These are phyloP conservation scores for Dorcus parallelipipedus DNA, from an alignment of 2,888 invertebrate species.

Conservation along the genomic window DNA sequence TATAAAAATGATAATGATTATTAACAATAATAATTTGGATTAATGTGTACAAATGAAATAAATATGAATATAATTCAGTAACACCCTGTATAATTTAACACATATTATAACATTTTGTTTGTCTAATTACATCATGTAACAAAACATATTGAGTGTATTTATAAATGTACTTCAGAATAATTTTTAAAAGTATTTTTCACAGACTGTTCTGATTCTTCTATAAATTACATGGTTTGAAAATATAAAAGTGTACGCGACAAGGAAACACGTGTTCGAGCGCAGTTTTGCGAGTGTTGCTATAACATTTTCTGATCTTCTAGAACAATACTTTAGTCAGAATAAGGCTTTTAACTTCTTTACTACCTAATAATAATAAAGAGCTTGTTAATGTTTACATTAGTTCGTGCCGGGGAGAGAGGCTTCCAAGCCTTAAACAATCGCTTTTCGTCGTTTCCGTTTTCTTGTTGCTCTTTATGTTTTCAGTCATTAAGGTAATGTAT, in stretches of 20 bases:
- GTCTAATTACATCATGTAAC: too few species aligned
- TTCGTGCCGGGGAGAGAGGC: not conserved
- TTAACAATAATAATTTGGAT: too few species aligned
- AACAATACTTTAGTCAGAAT: conserved; percentile 13
- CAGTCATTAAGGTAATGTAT: not conserved
- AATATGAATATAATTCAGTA: too few species aligned
- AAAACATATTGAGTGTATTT: too few species aligned
- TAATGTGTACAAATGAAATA: too few species aligned
- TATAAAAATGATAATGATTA: too few species aligned
- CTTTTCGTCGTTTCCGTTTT: not conserved
- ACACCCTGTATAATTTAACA: too few species aligned
- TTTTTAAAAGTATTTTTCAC: too few species aligned
- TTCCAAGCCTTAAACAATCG: not conserved
- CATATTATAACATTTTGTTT: not conserved
- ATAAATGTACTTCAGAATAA: too few species aligned
- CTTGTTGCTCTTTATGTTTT: not conserved
- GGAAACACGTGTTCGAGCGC: conserved; percentile 14
- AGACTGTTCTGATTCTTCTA: conserved; percentile 14
- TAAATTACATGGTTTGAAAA: conserved; percentile 21
- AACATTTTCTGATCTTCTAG: conserved; percentile 17
- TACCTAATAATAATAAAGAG: conserved; percentile 20
- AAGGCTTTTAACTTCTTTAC: conserved; percentile 12
- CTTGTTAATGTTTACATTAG: conserved; percentile 6
- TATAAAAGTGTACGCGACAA: conserved; percentile 21
- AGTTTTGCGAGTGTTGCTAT: conserved; percentile 16